Percentiles rank a stretch among this genome's conserved stretches.
Evolutionary conservation across 2,113 vertebrate genomes (phyloP).

Genomic region (Nycticryphes semicollaris): DNA sequence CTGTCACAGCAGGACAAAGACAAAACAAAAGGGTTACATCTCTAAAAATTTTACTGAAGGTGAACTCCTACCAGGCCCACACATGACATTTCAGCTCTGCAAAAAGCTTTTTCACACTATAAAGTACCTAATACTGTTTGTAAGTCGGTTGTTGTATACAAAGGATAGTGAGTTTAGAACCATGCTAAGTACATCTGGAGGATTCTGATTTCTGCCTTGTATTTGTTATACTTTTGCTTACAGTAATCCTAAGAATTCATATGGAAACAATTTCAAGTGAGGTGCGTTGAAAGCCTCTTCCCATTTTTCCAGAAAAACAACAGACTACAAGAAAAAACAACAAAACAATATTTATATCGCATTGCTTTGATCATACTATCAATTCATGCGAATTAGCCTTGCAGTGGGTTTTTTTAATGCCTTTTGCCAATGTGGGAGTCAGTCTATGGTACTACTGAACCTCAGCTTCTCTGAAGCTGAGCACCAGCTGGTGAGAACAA

Average conservation of each 20-base stretch:
- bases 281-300: conserved; percentile 16
- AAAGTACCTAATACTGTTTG: conserved; percentile 12
- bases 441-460: conserved; percentile 21
- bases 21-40: neutral
- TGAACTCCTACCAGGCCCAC: neutral
- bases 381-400: neutral
- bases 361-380: neutral
- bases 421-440: conserved; percentile 40
- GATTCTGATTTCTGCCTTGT: conserved; percentile 51
- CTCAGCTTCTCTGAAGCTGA: conserved; percentile 13
- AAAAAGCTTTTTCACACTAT: conserved; percentile 29
- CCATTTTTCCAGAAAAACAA: conserved; percentile 21
- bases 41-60: neutral
- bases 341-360: conserved; percentile 8
- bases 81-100: neutral
- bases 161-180: conserved; percentile 19
- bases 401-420: neutral
- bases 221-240: conserved; percentile 36
- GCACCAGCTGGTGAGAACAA: conserved; percentile 19
- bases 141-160: conserved; percentile 26
- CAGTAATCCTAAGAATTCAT: neutral
- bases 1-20: neutral
- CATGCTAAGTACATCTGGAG: neutral
- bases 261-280: neutral
- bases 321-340: neutral